These are phyloP conservation scores for Xiphophorus hellerii DNA, from an alignment of 2,113 vertebrate genomes.

Conservation along the genomic window DNA sequence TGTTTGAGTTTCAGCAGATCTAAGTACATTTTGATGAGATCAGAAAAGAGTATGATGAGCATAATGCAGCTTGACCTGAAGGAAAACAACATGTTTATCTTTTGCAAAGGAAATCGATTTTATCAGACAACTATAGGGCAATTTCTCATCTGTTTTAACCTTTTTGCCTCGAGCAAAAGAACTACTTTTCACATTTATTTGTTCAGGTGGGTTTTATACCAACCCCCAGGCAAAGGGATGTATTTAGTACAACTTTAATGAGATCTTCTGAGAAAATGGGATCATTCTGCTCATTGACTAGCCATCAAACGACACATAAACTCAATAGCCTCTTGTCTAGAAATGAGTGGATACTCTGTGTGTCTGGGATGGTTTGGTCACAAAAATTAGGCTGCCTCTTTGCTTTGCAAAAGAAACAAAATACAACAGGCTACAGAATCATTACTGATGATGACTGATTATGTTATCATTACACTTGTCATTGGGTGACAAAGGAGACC, in stretches of 20 bases:
- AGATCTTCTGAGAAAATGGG: slow-evolving; percentile 44
- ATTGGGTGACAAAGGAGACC: too few relatives aligned
- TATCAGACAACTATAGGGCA: slow-evolving; percentile 26
- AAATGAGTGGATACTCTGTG: slow-evolving; percentile 28
- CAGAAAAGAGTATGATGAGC: slow-evolving; percentile 19
- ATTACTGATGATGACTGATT: background rate
- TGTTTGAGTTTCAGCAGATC: slow-evolving; percentile 29
- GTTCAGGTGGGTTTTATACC: slow-evolving; percentile 2
- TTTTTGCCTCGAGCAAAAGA: slow-evolving; percentile 12
- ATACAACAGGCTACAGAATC: background rate
- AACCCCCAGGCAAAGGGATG: slow-evolving; percentile 11
- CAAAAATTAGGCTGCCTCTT: slow-evolving; percentile 11
- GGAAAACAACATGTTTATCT: slow-evolving; percentile 34
- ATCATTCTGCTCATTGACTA: slow-evolving; percentile 13
- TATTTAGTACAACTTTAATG: slow-evolving; percentile 19
- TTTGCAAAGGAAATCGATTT: slow-evolving; percentile 42
- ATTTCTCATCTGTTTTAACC: slow-evolving; percentile 28
- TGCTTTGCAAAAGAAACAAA: slow-evolving; percentile 12
- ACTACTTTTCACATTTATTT: slow-evolving; percentile 17
- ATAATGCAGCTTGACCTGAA: slow-evolving; percentile 30
- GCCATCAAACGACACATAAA: slow-evolving; percentile 28
- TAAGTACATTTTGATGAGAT: slow-evolving; percentile 31
- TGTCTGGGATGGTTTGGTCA: slow-evolving; percentile 18
- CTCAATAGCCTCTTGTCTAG: slow-evolving; percentile 46
- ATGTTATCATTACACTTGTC: too few relatives aligned